Base-by-base conservation (phyloP, 2,113 vertebrate genomes). In the Natator depressus region DNA sequence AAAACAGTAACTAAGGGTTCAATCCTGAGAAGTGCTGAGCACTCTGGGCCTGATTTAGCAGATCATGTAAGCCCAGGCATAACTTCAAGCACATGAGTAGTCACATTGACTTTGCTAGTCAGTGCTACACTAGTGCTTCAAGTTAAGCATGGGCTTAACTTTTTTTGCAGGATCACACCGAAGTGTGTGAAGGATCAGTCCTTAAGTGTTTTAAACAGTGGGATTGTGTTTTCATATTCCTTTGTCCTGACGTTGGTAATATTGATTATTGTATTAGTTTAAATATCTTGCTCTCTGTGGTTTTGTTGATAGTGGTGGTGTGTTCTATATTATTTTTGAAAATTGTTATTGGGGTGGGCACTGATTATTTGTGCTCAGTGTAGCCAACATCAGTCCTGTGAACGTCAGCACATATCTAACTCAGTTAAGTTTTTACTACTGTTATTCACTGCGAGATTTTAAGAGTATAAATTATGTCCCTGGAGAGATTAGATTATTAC, bases 401-500 rank as follows among this genome's bases (percentile, higher is more conserved):
- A 93, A 80, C 72, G 82, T 29, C 57, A 92, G 51, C 31, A 35
- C n/a, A 87, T 29, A 72, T 88, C 11, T 88, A 83, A 96, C 90
- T 94, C 89, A 78, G 1, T 54, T 54, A 62, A 47, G 50, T 81
- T 96, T 92, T 25, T 59, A 49, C 54, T 69, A 82, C 27, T 85
- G 35, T 2, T 92, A 38, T 91, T 95, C 75, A 75, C 62, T 59
- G 10, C 65, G 84, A 96, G 82, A 82, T 65, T 94, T 88, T 51
- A 94, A 81, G 51, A 85, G 50, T 83, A 93, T 80, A 92, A 95
- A 94, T 91, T 51, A 85, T n/a, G 11, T 87, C 93, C 72, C 91
- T 82, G 29, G 89, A 97, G 94, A 94, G 79, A 95, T 92, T 65
- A 94, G 80, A 53, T 50, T 51, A n/a, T 38, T 94, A 16, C 16